A percentile compares a stretch with the other conserved stretches of the same genome.
phyloP scores from a whole-genome alignment of 2,113 vertebrate species.

The Eclectus roratus region DNA sequence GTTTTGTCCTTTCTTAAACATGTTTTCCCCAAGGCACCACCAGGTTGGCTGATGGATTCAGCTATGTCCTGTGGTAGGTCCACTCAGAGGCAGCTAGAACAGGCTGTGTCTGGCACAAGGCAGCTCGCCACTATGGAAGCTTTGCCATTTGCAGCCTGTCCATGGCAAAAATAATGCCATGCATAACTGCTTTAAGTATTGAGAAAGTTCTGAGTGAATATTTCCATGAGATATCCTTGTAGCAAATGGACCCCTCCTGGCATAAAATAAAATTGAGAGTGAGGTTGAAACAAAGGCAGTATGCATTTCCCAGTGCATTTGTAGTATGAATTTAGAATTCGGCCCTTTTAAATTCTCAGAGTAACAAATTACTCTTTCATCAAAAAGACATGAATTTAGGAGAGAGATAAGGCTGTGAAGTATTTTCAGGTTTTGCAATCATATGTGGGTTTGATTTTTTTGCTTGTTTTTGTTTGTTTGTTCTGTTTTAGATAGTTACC shows the following conservation, averaged over 20 bases:
- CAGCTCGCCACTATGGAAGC: not conserved
- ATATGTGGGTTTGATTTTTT: fast-evolving
- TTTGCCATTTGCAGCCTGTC: not conserved
- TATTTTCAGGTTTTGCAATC: not conserved
- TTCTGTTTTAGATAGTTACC: not conserved
- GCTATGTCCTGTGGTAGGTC: not conserved
- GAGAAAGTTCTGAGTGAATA: not conserved
- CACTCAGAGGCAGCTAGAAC: not conserved
- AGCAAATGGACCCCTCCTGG: not conserved
- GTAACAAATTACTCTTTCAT: not conserved
- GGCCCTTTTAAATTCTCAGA: not conserved
- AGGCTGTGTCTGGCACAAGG: not conserved
- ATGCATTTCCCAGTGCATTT: not conserved
- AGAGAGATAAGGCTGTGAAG: not conserved
- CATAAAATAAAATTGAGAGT: not conserved
- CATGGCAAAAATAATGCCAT: not conserved
- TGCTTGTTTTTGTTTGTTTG: not conserved
- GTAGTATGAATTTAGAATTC: not conserved
- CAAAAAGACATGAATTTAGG: not conserved
- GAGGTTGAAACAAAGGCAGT: not conserved
- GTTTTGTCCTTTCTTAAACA: not conserved
- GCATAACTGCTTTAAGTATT: not conserved
- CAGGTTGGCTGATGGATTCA: not conserved
- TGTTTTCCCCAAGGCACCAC: not conserved
- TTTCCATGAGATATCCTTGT: not conserved